These are phyloP conservation scores for Poecilia velifera DNA, from an alignment of 2,797 vertebrate species.

Conservation along the genomic window DNA sequence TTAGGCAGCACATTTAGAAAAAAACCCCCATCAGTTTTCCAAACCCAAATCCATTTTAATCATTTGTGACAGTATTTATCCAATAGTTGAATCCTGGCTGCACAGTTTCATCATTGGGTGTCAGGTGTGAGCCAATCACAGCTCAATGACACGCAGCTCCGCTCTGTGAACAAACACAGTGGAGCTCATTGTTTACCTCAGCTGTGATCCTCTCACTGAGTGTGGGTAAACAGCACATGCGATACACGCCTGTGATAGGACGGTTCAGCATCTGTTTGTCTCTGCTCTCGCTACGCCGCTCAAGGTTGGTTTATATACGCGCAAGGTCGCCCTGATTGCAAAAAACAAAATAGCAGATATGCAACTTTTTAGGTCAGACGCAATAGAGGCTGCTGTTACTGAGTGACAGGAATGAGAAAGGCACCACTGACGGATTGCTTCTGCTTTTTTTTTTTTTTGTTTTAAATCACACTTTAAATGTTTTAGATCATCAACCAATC, in stretches of 20 bases:
- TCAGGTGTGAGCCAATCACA: not conserved
- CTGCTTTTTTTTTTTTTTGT: not conserved
- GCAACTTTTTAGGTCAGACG: conserved; percentile 16
- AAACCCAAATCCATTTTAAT: not conserved
- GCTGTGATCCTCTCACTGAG: conserved; percentile 49
- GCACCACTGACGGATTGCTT: not conserved
- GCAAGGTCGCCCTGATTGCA: conserved; percentile 54
- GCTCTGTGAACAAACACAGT: conserved; percentile 44
- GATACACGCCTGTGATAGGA: conserved; percentile 29
- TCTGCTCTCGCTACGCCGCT: conserved; percentile 55
- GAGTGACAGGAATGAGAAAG: conserved; percentile 2
- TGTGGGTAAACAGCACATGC: conserved; percentile 33
- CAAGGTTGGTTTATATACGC: conserved; percentile 55
- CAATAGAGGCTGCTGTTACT: conserved; percentile 3
- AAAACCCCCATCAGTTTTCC: not conserved
- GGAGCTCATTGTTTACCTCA: conserved; percentile 56
- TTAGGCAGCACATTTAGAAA: not conserved
- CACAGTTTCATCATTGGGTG: conserved; percentile 1
- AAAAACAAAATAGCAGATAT: conserved; percentile 61
- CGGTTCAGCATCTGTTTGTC: conserved; percentile 43
- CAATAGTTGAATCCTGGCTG: not conserved
- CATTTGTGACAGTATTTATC: not conserved
- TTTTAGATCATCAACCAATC: not conserved
- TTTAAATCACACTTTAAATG: not conserved
- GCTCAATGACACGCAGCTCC: conserved; percentile 7